Base-by-base conservation (phyloP, 1,140 invertebrate genomes). In the Zaprionus nigranus region DNA sequence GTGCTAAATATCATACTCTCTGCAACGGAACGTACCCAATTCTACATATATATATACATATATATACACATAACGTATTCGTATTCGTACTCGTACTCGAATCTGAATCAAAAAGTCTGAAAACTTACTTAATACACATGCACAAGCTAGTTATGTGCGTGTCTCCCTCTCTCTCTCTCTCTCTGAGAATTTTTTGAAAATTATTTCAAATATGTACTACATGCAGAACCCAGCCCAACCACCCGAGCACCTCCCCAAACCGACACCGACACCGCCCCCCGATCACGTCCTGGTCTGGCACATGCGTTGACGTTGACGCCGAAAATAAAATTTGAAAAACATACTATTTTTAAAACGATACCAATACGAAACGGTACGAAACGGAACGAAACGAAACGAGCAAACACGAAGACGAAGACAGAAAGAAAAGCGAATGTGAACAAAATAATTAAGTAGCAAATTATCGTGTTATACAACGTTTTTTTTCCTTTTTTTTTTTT, bases 371-470 rank as follows among this genome's bases (percentile, higher is more conserved):
- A 81, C 69, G 72, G 66, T 75, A 68, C 67, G 72, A 78, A 78
- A 75, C 69, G 81, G 63, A 82, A 87, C 54, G 77, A 63, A 72
- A 79, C 40, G 63, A 66, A 73, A 76, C 43, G 46, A 62, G 49
- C 68, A 17, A 49, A 73, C 20, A 46, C 75, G 63, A 78, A 73
- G 34, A 26, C 24, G 24, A 26, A 26, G 24, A 26, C 24, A 38
- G 75, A 63, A n/a, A n/a, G 75, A 69, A 64, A 68, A 65, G 20
- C 46, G 63, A 78, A 80, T 90, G 72, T 68, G 81, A 87, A 71
- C 75, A 78, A 85, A 90, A 90, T 90, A 85, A 90, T 90, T 86
- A 90, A 90, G 79, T 81, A 84, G 84, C 84, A 87, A 87, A 88
- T 81, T 90, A 88, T 86, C 70, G 75, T 91, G 87, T 91, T 91